phyloP scores from a whole-genome alignment of 1,140 invertebrate genomes.

The Nixonia krombeini region DNA sequence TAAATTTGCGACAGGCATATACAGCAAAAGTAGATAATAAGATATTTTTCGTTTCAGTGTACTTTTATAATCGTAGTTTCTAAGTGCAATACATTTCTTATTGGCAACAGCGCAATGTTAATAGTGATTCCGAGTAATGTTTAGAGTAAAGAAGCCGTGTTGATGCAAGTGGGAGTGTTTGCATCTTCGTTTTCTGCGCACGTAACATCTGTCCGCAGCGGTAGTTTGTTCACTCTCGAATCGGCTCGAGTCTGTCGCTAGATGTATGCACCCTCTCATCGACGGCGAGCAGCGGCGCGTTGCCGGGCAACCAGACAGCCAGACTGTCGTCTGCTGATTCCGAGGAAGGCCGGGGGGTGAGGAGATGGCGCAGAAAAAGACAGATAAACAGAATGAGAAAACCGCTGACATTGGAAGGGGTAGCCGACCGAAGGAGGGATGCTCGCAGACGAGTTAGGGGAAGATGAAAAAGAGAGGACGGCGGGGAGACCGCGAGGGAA shows the following conservation, averaged over 20 bases:
- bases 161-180: too few species aligned
- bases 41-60: too few species aligned
- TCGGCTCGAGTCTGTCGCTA: constrained; percentile 17
- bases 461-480: constrained; percentile 8
- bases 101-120: too few species aligned
- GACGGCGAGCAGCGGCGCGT: constrained; percentile 21
- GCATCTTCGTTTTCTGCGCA: constrained; percentile 40
- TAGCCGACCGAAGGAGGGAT: neutral
- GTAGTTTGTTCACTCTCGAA: constrained; percentile 15
- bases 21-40: too few species aligned
- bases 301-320: constrained; percentile 40
- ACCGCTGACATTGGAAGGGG: neutral
- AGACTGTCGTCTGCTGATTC: constrained; percentile 56
- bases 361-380: constrained; percentile 17
- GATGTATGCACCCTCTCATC: constrained; percentile 32
- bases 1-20: too few species aligned
- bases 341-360: neutral
- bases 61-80: too few species aligned
- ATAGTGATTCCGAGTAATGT: too few species aligned
- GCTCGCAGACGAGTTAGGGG: neutral
- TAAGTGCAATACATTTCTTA: too few species aligned
- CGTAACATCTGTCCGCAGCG: constrained; percentile 31
- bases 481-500: constrained; percentile 10
- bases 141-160: too few species aligned
- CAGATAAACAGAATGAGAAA: neutral